A percentile compares a stretch with the other conserved stretches of the same genome.
phyloP scores from a whole-genome alignment of 2,113 vertebrate species.

The Anser cygnoides region DNA sequence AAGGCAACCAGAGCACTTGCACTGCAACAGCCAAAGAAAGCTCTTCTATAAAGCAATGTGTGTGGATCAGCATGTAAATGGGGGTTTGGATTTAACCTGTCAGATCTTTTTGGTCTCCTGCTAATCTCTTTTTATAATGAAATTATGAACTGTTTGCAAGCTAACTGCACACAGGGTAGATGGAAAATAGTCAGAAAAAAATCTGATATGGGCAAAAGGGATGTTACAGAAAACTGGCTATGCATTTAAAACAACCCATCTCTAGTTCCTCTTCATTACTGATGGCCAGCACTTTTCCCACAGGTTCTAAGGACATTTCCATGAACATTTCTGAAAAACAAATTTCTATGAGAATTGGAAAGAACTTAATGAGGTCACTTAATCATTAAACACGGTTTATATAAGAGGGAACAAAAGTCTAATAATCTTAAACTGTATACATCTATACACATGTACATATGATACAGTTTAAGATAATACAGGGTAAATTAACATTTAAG shows the following conservation, averaged over 20 bases:
- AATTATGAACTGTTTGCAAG: background rate
- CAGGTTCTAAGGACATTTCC: background rate
- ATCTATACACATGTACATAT: background rate
- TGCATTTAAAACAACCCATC: background rate
- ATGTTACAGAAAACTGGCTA: background rate
- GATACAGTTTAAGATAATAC: background rate
- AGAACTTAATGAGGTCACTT: background rate
- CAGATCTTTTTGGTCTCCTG: conserved; percentile 3
- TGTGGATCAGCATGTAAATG: conserved; percentile 36
- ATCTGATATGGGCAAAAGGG: background rate
- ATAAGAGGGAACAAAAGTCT: background rate
- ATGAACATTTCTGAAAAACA: background rate
- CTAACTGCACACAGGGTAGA: background rate
- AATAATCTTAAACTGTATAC: background rate
- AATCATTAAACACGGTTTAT: background rate
- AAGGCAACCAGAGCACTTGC: background rate
- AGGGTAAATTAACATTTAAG: background rate
- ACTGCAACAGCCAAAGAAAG: background rate
- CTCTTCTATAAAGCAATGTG: background rate
- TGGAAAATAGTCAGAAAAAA: background rate
- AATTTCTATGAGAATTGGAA: background rate
- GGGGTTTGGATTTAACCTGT: conserved; percentile 20
- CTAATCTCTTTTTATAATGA: background rate
- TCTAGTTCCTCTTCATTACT: background rate
- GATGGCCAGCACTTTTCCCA: background rate